Evolutionary conservation across 1,140 invertebrate genomes (phyloP), one percentile per base, ranked within the genome.

Genomic region (Temnothorax nylanderi): DNA sequence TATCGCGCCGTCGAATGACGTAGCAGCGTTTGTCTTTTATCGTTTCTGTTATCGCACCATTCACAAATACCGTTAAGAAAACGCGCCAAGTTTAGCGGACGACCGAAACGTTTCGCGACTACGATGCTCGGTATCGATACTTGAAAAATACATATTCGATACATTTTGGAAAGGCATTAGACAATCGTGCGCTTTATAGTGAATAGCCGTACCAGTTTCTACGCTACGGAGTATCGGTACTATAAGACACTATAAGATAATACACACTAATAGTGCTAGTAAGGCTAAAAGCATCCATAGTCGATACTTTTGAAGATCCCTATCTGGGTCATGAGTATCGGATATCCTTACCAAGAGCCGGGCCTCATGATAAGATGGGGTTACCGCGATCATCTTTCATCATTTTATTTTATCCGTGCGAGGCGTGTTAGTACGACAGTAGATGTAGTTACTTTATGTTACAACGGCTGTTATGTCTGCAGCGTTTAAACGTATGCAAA

Each of bases 381-480:
- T 58, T 82, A 58, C 78, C 32, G 3, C 54, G 80, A 82, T 84
- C 54, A 7, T 84, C 44, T 84, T 84, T 84, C 69, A 62, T 84
- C 77, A n/a, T 74, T 75, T 47, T 74, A 47, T 84, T 74, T 60
- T 74, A 58, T 47, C 67, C 37, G 26, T n/a, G 26, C 54, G 54
- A 7, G 8, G 18, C 18, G n/a, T 26, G 21, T 16, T 26, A 18
- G 32, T 10, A 18, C 10, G 26, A 18, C 6, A 16, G 21, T 71
- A 16, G 49, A 54, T 56, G 6, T n/a, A 11, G n/a, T 69, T 51
- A 47, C 26, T 32, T 32, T 54, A 34, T 60, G n/a, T 44, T 72
- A 34, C 41, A 56, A 6, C 18, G 21, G 58, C 51, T 65, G 76
- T 69, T 56, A 26, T 13, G 21, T 32, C 41, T 26, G n/a, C 21